Conservation (phyloP, 2,113 vertebrate genomes). For the Campylomormyrus numenius region DNA sequence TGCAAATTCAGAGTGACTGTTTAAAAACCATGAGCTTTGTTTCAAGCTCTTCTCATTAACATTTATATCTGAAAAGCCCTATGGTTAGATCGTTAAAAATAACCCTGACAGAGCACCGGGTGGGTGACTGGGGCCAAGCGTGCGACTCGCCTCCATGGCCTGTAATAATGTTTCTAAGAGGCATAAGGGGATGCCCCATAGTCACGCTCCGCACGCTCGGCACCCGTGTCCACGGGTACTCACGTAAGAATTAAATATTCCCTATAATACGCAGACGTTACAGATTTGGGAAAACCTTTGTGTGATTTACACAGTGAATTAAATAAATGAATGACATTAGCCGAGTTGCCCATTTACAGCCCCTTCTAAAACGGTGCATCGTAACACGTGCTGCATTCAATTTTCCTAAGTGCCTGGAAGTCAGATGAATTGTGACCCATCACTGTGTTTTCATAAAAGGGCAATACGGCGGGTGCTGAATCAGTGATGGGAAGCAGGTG, state of each 20-base stretch:
- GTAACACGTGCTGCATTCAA: slow-evolving; percentile 24
- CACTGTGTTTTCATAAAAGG: slow-evolving; percentile 5
- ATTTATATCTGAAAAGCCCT: neutral
- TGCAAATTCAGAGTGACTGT: neutral
- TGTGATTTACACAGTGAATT: slow-evolving; percentile 10
- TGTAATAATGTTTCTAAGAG: neutral
- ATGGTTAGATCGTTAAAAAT: neutral
- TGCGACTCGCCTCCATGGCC: neutral
- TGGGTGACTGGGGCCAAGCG: neutral
- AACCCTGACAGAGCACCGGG: neutral
- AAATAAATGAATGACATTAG: slow-evolving; percentile 18
- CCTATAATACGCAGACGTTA: neutral
- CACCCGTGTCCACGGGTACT: neutral
- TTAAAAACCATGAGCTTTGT: neutral
- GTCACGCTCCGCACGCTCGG: neutral
- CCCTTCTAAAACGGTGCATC: slow-evolving; percentile 16
- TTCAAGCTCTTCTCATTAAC: neutral
- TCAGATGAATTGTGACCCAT: slow-evolving; percentile 12
- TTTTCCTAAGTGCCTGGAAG: slow-evolving; percentile 16
- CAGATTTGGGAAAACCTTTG: neutral
- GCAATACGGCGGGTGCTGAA: neutral
- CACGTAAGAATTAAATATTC: neutral
- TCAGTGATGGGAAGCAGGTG: neutral
- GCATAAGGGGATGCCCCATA: neutral
- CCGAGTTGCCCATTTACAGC: neutral